Evolutionary conservation across 2,797 vertebrate species (phyloP), one percentile per base, ranked within the genome.

Genomic region (Pelochelys cantorii): DNA sequence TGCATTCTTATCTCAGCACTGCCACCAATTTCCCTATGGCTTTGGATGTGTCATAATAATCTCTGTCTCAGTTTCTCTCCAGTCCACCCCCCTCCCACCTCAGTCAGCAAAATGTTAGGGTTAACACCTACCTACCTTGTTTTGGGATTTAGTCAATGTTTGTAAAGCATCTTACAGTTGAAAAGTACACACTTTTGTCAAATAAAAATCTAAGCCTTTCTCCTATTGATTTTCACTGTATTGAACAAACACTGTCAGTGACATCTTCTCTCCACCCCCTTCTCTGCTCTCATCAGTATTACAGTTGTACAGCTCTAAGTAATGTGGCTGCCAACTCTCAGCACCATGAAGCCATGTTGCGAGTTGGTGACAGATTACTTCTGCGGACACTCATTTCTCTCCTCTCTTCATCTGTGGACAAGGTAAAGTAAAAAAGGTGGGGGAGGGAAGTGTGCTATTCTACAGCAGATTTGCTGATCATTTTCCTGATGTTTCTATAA

Each of bases 291-390:
- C 86, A 53, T 31, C 92, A 99, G 98, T 98, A 98, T 92, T 98
- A 98, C 95, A 98, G 98, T 96, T 98, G 98, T 96, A 96, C 97
- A 59, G 98, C 98, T 80, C 95, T 99, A 62, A 98, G 98, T 93
- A 98, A 98, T 0, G 68, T 99, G 34, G 98, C 98, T 77, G 97
- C 97, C 12, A 89, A 94, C 0, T 62, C 86, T 52, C 97, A 97
- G 86, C 96, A 98, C 89, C 98, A 98, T 3, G 87, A 95, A 56
- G 97, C 95, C 62, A 84, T 98, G 97, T 95, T 98, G 56, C 94
- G 95, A 91, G 85, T 97, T 0, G 96, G 97, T 65, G 97, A 97
- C 34, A 91, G 95, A 83, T 98, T 98, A 89, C 94, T 99, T 82
- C 94, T 98, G 7, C 97, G 59, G 89, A 97, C 97, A 55, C 98